These are phyloP conservation scores for Liparis tanakae DNA, from an alignment of 2,797 vertebrate genomes.

Conservation along the genomic window DNA sequence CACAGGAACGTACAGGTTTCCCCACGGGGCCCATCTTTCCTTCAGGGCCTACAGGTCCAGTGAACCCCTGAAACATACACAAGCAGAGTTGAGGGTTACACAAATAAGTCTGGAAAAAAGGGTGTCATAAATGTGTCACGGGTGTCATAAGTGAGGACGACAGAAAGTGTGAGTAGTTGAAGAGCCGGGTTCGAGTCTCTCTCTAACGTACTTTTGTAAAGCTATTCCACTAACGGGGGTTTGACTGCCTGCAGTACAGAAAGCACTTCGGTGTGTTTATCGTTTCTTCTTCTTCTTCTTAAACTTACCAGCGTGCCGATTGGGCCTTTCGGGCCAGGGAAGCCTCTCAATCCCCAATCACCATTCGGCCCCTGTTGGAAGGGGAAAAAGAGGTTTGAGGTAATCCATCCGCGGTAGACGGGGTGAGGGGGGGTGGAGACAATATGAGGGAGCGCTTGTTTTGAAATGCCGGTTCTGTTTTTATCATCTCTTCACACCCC, in stretches of 20 bases:
- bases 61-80: conserved; percentile 87
- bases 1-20: conserved; percentile 86
- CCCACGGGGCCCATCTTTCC: conserved; percentile 90
- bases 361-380: conserved; percentile 89
- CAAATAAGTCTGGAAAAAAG: background rate
- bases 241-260: background rate
- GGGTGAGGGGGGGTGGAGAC: background rate
- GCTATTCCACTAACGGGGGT: background rate
- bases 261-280: background rate
- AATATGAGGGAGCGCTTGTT: background rate
- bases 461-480: background rate
- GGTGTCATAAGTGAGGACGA: background rate
- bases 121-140: background rate
- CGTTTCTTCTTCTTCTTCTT: background rate
- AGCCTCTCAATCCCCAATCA: conserved; percentile 87
- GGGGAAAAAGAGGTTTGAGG: conserved; percentile 8
- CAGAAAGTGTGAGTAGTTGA: background rate
- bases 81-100: background rate
- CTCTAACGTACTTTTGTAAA: background rate
- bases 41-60: conserved; percentile 89
- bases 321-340: conserved; percentile 92
- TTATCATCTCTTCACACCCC: background rate
- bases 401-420: background rate
- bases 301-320: conserved; percentile 88
- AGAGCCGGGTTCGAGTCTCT: background rate